Evolutionary conservation across 1,140 invertebrate genomes (phyloP).

Genomic region (Platyscapa corneri): DNA sequence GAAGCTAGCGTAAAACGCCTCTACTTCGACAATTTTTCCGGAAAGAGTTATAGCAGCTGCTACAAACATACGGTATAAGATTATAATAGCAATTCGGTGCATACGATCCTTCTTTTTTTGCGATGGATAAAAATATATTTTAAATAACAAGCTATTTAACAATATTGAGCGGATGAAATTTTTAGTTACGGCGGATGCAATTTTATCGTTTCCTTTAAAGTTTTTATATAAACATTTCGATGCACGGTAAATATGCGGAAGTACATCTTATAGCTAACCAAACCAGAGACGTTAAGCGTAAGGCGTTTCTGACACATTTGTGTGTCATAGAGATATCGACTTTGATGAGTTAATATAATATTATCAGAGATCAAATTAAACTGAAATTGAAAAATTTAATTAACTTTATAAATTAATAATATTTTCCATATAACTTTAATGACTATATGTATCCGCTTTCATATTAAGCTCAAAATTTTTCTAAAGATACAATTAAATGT

Average conservation of each 20-base stretch:
- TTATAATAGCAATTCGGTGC: not conserved
- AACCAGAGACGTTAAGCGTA: not conserved
- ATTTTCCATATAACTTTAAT: too few species aligned
- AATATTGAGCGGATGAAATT: too few species aligned
- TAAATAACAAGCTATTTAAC: not conserved
- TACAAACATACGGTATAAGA: not conserved
- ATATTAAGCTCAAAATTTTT: too few species aligned
- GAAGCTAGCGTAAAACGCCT: too few species aligned
- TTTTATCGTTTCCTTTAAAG: not conserved
- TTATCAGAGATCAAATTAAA: not conserved
- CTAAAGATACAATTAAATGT: too few species aligned
- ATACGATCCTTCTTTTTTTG: too few species aligned
- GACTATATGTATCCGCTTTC: too few species aligned
- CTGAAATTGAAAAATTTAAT: not conserved
- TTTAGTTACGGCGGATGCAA: too few species aligned
- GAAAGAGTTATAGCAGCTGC: not conserved
- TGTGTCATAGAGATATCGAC: not conserved
- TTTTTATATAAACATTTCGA: conserved; percentile 2
- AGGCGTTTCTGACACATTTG: not conserved
- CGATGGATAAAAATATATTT: not conserved
- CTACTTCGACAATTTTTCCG: not conserved
- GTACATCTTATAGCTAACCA: not conserved
- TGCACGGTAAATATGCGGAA: conserved; percentile 20
- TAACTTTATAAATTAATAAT: too few species aligned
- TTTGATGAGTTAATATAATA: not conserved